Base-by-base conservation (phyloP, 2,797 vertebrate species). In the Danio tinwini region DNA sequence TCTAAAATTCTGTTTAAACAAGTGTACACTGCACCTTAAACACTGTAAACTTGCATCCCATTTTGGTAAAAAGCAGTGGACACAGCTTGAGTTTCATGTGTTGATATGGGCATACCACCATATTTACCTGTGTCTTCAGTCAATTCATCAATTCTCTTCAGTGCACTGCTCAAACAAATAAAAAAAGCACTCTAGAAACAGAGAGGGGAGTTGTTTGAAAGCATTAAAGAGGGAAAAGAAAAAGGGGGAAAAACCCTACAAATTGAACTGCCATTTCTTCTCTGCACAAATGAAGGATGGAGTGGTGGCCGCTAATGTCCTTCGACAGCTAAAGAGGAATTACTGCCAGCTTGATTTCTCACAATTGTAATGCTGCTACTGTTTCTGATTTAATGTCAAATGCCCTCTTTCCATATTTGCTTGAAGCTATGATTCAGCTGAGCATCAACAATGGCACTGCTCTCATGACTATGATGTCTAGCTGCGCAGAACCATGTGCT, bases 311-410 rank as follows among this genome's bases (percentile, higher is more conserved):
- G 42, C 73, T 81, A 80, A 83, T 82, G 73, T 82, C 62, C 59
- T 42, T 44, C 58, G 77, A 81, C 83, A 82, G 78, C 70, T 37
- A 29, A 72, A 68, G 69, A 77, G 71, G 74, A 69, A 74, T 83
- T 74, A 74, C 74, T 80, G 78, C 78, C 78, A 83, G 74, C 78
- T 85, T 73, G 65, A 56, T 74, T 77, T 81, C 76, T 63, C 74
- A 74, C 63, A 77, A 58, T 69, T 85, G 77, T 78, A 70, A 85
- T 80, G 74, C 58, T 56, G 69, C 67, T 53, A 42, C 56, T 76
- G 47, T 39, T 61, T 85, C 72, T 78, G 81, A 85, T 74, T 81
- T 39, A 50, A 74, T 85, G 81, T 65, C 62, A 68, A 63, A 73
- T 67, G 39, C 37, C 62, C 69, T 29, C 77, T 61, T 81, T 82